A percentile compares a stretch with the other conserved stretches of the same genome.
Conservation (phyloP, 2,797 vertebrate species). For the Leucoraja ocellata region DNA sequence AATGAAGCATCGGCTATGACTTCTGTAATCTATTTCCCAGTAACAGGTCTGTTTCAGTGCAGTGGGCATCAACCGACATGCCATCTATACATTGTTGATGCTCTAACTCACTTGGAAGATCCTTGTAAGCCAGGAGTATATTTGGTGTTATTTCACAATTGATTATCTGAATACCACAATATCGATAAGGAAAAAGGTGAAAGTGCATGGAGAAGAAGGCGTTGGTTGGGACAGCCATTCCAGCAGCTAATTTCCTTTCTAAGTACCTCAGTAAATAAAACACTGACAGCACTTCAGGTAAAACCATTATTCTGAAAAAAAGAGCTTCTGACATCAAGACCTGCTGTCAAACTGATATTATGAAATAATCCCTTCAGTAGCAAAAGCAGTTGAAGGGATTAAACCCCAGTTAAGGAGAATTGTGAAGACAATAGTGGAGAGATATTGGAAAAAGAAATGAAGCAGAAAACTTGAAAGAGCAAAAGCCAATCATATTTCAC, state of each 20-base stretch:
- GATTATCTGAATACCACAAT: background rate
- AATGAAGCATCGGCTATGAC: background rate
- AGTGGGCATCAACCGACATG: background rate
- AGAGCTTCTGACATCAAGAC: background rate
- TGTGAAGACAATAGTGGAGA: background rate
- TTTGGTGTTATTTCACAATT: background rate
- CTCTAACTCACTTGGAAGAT: too few species aligned
- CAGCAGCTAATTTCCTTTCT: background rate
- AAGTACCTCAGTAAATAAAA: background rate
- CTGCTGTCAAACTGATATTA: background rate
- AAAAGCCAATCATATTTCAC: background rate
- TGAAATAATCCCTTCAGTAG: background rate
- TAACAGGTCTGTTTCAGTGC: background rate
- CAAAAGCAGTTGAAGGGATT: background rate
- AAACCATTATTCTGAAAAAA: background rate
- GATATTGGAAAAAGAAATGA: background rate
- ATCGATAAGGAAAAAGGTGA: background rate
- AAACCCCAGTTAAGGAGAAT: background rate
- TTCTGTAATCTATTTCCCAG: background rate
- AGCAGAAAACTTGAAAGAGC: background rate
- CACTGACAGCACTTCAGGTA: background rate
- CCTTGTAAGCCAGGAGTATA: too few species aligned
- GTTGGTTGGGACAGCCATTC: background rate
- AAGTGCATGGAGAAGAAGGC: background rate
- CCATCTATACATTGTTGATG: background rate